phyloP scores from a whole-genome alignment of 2,797 vertebrate genomes.

The Saxicola maurus region DNA sequence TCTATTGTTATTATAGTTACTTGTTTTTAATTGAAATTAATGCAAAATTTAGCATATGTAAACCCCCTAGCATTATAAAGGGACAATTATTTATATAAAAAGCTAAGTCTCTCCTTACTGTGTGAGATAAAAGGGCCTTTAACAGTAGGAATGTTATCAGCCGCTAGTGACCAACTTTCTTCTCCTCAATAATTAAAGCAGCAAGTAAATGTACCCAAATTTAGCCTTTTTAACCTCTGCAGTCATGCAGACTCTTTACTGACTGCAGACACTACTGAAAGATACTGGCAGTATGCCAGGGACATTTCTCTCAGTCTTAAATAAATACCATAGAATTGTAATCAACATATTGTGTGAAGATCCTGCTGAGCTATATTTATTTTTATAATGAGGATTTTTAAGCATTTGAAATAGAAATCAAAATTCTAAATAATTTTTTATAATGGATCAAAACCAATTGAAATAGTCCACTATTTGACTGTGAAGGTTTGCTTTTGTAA shows the following conservation, averaged over 20 bases:
- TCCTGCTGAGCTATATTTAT: constrained; percentile 40
- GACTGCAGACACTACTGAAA: background rate
- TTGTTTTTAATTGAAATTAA: constrained; percentile 33
- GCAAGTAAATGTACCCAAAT: constrained; percentile 21
- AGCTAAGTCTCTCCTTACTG: background rate
- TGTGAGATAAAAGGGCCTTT: constrained; percentile 50
- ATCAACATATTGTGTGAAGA: constrained; percentile 29
- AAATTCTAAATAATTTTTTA: background rate
- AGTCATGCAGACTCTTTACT: background rate
- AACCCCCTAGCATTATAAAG: constrained; percentile 21
- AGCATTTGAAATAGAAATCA: constrained; percentile 23
- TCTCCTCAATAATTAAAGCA: constrained; percentile 70
- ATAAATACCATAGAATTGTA: constrained; percentile 20
- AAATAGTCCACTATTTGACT: background rate
- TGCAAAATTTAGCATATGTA: constrained; percentile 22
- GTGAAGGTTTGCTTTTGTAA: background rate
- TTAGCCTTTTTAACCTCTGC: constrained; percentile 52
- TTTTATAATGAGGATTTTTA: background rate
- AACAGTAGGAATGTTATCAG: constrained; percentile 59
- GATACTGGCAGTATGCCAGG: constrained; percentile 14
- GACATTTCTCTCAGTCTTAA: constrained; percentile 40
- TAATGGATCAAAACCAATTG: background rate
- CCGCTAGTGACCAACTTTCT: constrained; percentile 52
- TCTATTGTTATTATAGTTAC: background rate
- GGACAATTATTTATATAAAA: constrained; percentile 51